Base-by-base conservation (phyloP, 2,113 vertebrate genomes). In the Seriola rivoliana region DNA sequence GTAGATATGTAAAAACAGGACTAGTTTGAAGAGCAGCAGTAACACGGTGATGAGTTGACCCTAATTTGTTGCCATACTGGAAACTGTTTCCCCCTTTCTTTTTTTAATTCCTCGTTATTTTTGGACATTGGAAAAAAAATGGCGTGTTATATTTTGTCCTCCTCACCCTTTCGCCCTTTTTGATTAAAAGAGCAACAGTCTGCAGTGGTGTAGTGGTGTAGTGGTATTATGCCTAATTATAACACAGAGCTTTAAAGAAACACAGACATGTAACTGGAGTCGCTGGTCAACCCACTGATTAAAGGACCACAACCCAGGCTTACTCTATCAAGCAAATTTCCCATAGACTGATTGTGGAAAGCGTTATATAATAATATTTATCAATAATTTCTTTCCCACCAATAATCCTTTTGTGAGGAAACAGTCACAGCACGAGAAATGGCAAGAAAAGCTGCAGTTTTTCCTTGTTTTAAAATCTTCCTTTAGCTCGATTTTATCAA, bases 401-500 rank as follows among this genome's bases (percentile, higher is more conserved):
- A 7, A 29, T 29, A 29, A 29, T 29, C 29, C 29, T 29, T 29
- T 29, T 21, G 48, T 52, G 48, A 21, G 19, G 17, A 52, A 6
- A 52, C 1, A 8, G 16, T 52, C 19, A 8, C 0, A 8, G 48
- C 4, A 52, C 1, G 1, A 16, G 16, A 48, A 17, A 16, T 17
- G 16, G 4, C 48, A 52, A 7, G 19, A 55, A 55, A 55, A 55
- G n/a, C 16, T 19, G 21, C 54, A 57, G 10, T 34, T 36, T 29
- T 42, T 72, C 48, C 50, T 62, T 7, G 57, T 29, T 69, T 65
- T 44, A 38, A 34, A 48, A 62, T 63, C 23, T n/a, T 10, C 46
- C 11, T 67, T 67, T 63, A 57, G 14, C 8, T 68, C 8, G n/a
- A 7, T 62, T 70, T 71, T 29, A 55, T 32, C 34, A 29, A 74